A percentile compares a stretch with the other conserved stretches of the same genome.
These are phyloP conservation scores for Perognathus longimembris DNA, from an alignment of 2,113 vertebrate species.

Conservation along the genomic window DNA sequence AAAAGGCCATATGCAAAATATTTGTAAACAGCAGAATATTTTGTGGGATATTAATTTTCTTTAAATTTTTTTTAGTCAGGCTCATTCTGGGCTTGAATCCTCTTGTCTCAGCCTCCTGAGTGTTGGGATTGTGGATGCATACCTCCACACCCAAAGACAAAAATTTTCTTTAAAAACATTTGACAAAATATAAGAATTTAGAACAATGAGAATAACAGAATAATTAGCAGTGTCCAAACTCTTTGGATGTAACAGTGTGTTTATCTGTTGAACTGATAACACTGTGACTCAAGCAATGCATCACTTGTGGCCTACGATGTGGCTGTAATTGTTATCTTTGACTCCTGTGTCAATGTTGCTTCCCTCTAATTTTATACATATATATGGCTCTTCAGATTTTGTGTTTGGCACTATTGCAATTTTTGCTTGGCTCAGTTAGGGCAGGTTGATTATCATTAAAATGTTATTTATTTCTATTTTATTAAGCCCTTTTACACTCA, in stretches of 20 bases:
- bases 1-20: neutral
- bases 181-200: neutral
- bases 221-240: neutral
- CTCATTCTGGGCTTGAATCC: neutral
- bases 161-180: slow-evolving; percentile 7
- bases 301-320: slow-evolving; percentile 13
- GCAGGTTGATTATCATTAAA: slow-evolving; percentile 89
- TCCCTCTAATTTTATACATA: slow-evolving; percentile 80
- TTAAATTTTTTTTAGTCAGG: neutral
- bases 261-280: neutral
- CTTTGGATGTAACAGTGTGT: neutral
- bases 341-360: slow-evolving; percentile 61
- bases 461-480: slow-evolving; percentile 91
- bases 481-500: slow-evolving; percentile 90
- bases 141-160: neutral
- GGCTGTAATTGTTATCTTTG: neutral
- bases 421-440: slow-evolving; percentile 85
- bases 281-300: neutral
- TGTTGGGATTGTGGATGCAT: neutral
- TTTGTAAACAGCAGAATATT: too few species aligned
- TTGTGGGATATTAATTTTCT: neutral
- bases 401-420: slow-evolving; percentile 83
- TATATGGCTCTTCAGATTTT: slow-evolving; percentile 67
- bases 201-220: neutral
- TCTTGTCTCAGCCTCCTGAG: neutral